phyloP scores from a whole-genome alignment of 2,113 vertebrate species.

The Tragelaphus imberbis region DNA sequence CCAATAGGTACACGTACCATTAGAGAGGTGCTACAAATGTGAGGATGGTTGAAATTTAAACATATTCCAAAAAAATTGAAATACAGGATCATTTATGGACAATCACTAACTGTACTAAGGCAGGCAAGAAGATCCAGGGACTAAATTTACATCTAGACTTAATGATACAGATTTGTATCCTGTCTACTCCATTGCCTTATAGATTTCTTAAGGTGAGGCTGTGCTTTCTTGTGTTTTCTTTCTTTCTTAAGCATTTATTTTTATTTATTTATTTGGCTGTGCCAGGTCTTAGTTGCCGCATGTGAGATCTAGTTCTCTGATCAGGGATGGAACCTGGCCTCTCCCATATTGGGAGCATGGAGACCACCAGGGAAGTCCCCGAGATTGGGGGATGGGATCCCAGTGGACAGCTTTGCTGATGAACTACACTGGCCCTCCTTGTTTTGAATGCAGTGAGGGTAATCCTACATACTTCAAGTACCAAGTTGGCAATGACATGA shows the following conservation, averaged over 20 bases:
- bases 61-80: neutral
- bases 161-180: neutral
- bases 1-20: neutral
- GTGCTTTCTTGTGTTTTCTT: neutral
- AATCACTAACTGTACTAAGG: neutral
- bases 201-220: neutral
- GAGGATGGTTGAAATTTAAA: neutral
- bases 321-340: neutral
- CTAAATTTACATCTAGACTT: neutral
- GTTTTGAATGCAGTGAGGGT: neutral
- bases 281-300: too few relatives aligned
- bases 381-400: neutral
- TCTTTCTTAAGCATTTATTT: neutral
- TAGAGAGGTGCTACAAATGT: neutral
- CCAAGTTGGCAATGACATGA: neutral
- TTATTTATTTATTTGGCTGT: too few relatives aligned
- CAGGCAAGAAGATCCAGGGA: neutral
- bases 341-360: neutral
- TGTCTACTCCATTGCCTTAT: neutral
- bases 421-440: neutral
- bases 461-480: neutral
- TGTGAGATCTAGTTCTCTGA: neutral
- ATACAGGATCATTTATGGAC: neutral
- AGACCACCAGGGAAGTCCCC: neutral
- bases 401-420: neutral